Conservation (phyloP, 2,797 vertebrate genomes). For the Smutsia temminckii region DNA sequence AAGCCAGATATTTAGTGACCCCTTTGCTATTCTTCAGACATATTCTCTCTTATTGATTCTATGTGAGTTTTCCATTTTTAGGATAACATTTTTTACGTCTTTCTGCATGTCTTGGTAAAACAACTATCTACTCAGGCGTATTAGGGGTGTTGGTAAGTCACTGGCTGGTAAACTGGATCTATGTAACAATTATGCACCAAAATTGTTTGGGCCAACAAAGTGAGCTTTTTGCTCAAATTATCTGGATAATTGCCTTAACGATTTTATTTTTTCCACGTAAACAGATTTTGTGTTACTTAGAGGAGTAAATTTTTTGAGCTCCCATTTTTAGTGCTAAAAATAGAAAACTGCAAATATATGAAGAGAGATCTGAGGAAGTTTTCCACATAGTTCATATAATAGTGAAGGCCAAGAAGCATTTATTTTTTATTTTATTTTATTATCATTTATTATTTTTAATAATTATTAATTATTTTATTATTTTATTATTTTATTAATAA, state of each 20-base stretch:
- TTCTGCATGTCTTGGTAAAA: background rate
- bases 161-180: background rate
- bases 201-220: background rate
- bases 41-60: background rate
- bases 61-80: background rate
- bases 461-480: no score
- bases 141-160: background rate
- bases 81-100: background rate
- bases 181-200: background rate
- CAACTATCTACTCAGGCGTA: background rate
- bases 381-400: background rate
- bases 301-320: background rate
- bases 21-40: background rate
- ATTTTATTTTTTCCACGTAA: slow-evolving; percentile 3
- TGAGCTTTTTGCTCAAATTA: background rate
- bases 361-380: background rate
- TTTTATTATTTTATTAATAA: no score
- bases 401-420: background rate
- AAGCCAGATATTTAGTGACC: background rate
- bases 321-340: background rate
- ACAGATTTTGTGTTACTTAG: background rate
- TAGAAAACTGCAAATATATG: background rate
- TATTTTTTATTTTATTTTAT: no score
- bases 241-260: slow-evolving; percentile 2
- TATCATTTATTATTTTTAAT: no score